A percentile compares a stretch with the other conserved stretches of the same genome.
Evolutionary conservation across 2,113 vertebrate species (phyloP).

Genomic region (Takifugu bimaculatus): DNA sequence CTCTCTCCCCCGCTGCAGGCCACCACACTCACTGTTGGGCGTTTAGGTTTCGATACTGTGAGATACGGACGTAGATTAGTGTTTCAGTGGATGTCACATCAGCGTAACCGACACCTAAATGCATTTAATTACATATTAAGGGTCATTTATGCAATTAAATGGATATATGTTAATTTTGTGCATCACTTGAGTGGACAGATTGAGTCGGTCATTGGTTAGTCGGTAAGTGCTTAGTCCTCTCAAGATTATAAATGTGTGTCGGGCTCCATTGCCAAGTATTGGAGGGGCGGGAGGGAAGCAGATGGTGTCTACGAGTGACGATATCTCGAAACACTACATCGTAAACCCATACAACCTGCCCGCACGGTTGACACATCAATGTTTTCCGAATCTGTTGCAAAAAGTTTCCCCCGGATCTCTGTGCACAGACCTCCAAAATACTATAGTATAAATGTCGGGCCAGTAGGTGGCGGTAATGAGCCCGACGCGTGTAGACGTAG

Average conservation of each 20-base stretch:
- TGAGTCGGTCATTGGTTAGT: conserved; percentile 48
- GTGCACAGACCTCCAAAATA: no score
- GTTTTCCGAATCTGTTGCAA: no score
- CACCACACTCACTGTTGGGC: conserved; percentile 22
- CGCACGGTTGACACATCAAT: not conserved
- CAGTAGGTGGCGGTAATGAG: no score
- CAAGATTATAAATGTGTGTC: conserved; percentile 6
- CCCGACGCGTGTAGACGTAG: no score
- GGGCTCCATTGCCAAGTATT: no score
- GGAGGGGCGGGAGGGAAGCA: conserved; percentile 1
- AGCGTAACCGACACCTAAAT: conserved; percentile 41
- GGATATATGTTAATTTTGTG: conserved; percentile 52
- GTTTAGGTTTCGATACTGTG: conserved; percentile 39
- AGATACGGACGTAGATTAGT: conserved; percentile 23
- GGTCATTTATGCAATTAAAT: conserved; percentile 50
- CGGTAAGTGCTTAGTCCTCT: conserved; percentile 38
- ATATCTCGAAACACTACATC: conserved; percentile 5
- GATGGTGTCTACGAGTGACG: not conserved
- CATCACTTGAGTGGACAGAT: conserved; percentile 2
- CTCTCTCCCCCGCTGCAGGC: conserved; percentile 48
- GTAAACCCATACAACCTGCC: not conserved
- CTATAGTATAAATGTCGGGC: no score
- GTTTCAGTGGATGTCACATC: conserved; percentile 35
- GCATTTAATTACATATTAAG: no score
- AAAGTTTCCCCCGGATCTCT: no score